Base-by-base conservation (phyloP, 2,797 vertebrate species). In the Silurus lanzhouensis region DNA sequence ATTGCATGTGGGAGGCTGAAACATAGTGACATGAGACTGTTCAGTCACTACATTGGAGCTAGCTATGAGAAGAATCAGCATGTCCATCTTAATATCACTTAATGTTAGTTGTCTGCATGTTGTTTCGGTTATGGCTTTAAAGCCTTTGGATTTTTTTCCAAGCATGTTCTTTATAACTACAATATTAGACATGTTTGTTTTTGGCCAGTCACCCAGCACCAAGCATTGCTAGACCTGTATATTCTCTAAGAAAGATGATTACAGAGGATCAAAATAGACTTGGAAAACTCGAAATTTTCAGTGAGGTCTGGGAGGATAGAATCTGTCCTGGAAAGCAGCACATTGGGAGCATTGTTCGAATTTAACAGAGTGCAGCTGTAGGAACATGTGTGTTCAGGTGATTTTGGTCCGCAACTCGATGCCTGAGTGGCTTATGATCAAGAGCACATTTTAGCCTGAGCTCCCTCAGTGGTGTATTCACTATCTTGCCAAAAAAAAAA, bases 401-500 rank as follows among this genome's bases (percentile, higher is more conserved):
- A 84, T 80, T 80, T 48, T 61, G 31, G 72, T 84, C 57, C 38
- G 79, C 52, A 19, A 48, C 55, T 79, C 38, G 19, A 7, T 58
- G 44, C 64, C 83, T 25, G 64, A 68, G 75, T 48, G 75, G 63
- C 75, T 68, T 60, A 60, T 79, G 83, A 58, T 79, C 64, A 79
- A 79, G 64, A 89, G 86, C 89, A 93, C 92, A 92, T 93, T 92
- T 91, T 91, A 92, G 94, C 92, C 44, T 92, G 84, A 89, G 92
- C 44, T 89, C 90, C 85, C 90, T 91, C 7, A 46, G 58, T n/a
- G 25, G 57, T 0, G 22, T 13, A 20, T 25, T 5, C 2, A 82
- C 25, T 2, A 52, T 7, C 79, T 25, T 67, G 79, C n/a, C n/a
- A 71, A 60, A 82, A 58, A 19, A 55, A 7, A 13, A 25, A 9